phyloP scores from a whole-genome alignment of 2,888 invertebrate species.

The Lasioglossum oenotherae region DNA sequence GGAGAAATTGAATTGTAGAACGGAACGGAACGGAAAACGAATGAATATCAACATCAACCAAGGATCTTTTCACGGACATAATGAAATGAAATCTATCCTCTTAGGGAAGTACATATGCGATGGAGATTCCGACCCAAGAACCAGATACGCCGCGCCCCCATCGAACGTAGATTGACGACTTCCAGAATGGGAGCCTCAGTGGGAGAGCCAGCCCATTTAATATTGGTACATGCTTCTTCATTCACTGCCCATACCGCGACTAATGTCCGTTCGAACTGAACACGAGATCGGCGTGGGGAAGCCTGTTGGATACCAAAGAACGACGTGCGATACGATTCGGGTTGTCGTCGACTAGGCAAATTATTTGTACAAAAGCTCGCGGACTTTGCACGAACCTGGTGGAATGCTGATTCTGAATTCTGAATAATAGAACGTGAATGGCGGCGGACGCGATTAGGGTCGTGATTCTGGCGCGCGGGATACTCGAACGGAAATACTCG shows the following conservation, averaged over 20 bases:
- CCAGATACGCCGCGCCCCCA: conserved; percentile 85
- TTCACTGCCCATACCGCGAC: conserved; percentile 77
- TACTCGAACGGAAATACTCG: conserved; percentile 30
- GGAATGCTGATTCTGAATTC: conserved; percentile 21
- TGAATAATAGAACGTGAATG: neutral
- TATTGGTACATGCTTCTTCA: conserved; percentile 72
- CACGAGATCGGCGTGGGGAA: conserved; percentile 57
- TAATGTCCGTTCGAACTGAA: conserved; percentile 66
- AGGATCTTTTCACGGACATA: neutral
- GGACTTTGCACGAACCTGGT: conserved; percentile 16
- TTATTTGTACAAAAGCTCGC: conserved; percentile 42
- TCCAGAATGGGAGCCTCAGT: conserved; percentile 79
- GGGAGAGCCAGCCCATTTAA: conserved; percentile 78
- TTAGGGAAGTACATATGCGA: conserved; percentile 93
- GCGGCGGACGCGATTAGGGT: neutral
- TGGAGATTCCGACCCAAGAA: conserved; percentile 87
- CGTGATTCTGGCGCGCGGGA: conserved; percentile 13
- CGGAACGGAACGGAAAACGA: too few species aligned
- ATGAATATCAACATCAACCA: too few species aligned
- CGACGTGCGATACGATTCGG: conserved; percentile 47
- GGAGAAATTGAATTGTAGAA: too few species aligned
- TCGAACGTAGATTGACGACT: conserved; percentile 80
- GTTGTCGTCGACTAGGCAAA: conserved; percentile 27
- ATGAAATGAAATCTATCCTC: conserved; percentile 48
- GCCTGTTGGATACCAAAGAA: conserved; percentile 74